These are phyloP conservation scores for Eucriotettix oculatus DNA, from an alignment of 2,888 invertebrate species.

Conservation along the genomic window DNA sequence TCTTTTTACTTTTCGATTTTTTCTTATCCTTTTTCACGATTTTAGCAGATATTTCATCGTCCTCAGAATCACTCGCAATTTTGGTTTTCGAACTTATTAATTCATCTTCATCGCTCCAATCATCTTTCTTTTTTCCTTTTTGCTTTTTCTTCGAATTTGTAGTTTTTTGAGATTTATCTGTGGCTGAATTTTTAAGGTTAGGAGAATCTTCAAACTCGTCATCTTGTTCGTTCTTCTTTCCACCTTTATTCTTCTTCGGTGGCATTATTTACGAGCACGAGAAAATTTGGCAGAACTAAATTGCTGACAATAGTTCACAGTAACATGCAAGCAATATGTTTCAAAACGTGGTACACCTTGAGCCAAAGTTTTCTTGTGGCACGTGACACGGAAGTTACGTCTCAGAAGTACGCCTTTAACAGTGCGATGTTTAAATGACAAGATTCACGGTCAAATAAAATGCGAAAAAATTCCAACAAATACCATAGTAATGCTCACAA, in stretches of 20 bases:
- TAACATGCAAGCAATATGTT: neutral
- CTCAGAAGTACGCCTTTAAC: no score
- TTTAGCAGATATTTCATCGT: slow-evolving; percentile 19
- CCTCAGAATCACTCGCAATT: slow-evolving; percentile 18
- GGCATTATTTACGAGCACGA: slow-evolving; percentile 11
- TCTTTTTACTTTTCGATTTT: slow-evolving; percentile 19
- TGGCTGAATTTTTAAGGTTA: slow-evolving; percentile 10
- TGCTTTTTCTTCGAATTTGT: slow-evolving; percentile 12
- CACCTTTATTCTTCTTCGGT: slow-evolving; percentile 16
- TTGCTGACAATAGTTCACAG: neutral
- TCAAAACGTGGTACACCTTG: no score
- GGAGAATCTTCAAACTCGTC: slow-evolving; percentile 10
- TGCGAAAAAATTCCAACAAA: no score
- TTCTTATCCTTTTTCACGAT: slow-evolving; percentile 27
- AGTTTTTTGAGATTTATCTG: slow-evolving; percentile 5
- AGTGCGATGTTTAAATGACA: no score
- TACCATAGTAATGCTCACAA: no score
- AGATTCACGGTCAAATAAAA: no score
- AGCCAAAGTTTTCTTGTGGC: no score
- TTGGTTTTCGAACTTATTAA: slow-evolving; percentile 13
- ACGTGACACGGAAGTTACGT: no score
- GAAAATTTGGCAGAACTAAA: neutral
- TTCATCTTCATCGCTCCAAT: slow-evolving; percentile 23
- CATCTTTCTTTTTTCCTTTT: slow-evolving; percentile 15
- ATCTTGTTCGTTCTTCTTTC: slow-evolving; percentile 14